These are phyloP conservation scores for Betta splendens DNA, from an alignment of 2,797 vertebrate genomes.

Conservation along the genomic window DNA sequence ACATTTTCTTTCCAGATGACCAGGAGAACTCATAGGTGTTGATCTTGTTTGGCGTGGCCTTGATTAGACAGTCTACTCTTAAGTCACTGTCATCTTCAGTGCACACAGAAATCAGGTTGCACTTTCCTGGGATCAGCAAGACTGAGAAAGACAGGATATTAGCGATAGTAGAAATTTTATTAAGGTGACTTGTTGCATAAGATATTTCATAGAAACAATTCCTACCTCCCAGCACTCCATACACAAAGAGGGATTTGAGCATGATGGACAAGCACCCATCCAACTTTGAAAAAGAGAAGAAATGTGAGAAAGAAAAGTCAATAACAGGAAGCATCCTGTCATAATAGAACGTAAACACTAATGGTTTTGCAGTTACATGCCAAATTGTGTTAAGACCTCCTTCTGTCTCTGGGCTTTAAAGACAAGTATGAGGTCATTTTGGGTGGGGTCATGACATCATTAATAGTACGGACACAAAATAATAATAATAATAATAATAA, in stretches of 20 bases:
- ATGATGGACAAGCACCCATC: conserved; percentile 62
- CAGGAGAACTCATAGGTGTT: conserved; percentile 80
- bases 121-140: conserved; percentile 61
- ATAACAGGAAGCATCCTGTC: neutral
- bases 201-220: conserved; percentile 1
- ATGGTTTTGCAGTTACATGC: neutral
- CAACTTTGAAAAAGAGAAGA: conserved; percentile 37
- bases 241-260: conserved; percentile 65
- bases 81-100: conserved; percentile 75
- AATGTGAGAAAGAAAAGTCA: neutral
- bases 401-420: neutral
- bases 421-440: conserved; percentile 2
- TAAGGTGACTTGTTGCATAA: no score
- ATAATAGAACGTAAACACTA: neutral
- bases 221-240: conserved; percentile 71
- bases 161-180: no score
- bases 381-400: neutral
- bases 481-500: neutral
- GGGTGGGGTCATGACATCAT: conserved; percentile 17
- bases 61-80: conserved; percentile 76
- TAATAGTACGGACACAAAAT: neutral
- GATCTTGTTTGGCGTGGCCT: conserved; percentile 59
- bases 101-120: conserved; percentile 69
- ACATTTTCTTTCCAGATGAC: conserved; percentile 70
- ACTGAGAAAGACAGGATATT: conserved; percentile 38